phyloP scores from a whole-genome alignment of 1,140 invertebrate species.

The Atta cephalotes region DNA sequence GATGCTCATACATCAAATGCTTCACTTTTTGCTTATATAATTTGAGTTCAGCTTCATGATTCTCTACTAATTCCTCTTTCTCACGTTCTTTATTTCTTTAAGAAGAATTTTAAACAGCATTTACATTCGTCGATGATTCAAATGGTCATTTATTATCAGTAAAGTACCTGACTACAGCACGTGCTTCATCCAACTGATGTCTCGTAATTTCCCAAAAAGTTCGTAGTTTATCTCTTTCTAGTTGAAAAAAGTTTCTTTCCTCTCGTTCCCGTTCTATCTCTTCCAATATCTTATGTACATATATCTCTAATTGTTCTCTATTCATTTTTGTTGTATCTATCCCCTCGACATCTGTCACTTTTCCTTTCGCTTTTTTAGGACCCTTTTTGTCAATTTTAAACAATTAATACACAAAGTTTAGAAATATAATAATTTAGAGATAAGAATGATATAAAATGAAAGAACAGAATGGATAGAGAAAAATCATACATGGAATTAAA shows the following conservation, averaged over 20 bases:
- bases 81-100: constrained; percentile 93
- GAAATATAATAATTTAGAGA: neutral
- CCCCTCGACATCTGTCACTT: constrained; percentile 90
- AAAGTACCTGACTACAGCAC: constrained; percentile 88
- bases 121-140: neutral
- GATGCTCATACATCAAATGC: constrained; percentile 96
- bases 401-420: constrained; percentile 21
- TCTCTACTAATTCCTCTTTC: constrained; percentile 94
- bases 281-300: constrained; percentile 94
- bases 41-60: constrained; percentile 95
- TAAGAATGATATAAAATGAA: neutral
- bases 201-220: constrained; percentile 98
- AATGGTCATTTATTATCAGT: constrained; percentile 48
- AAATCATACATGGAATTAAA: neutral
- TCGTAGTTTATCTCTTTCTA: constrained; percentile 97
- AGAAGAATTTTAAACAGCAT: constrained; percentile 6
- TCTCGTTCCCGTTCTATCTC: constrained; percentile 97
- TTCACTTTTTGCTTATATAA: constrained; percentile 97
- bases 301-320: constrained; percentile 96
- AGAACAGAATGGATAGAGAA: neutral
- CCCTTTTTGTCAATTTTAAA: constrained; percentile 61
- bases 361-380: constrained; percentile 74
- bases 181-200: constrained; percentile 93
- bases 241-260: constrained; percentile 97
- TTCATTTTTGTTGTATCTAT: constrained; percentile 97